A percentile compares a stretch with the other conserved stretches of the same genome.
phyloP scores from a whole-genome alignment of 2,888 invertebrate genomes.

The Metopia argyrocephala region DNA sequence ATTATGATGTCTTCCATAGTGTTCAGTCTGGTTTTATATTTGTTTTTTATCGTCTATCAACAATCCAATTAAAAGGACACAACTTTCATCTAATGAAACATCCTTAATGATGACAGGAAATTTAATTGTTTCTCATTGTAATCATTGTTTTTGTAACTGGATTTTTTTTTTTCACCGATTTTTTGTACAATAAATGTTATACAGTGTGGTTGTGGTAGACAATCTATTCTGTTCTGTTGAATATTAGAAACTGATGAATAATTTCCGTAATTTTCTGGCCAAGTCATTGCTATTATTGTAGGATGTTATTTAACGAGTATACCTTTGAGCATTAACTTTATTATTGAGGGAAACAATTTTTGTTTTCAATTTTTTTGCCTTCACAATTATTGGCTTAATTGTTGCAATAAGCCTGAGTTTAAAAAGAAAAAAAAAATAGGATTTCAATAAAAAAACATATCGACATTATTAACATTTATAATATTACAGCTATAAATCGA shows the following conservation, averaged over 20 bases:
- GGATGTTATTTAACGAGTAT: too few relatives aligned
- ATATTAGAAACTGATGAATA: not conserved
- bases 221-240: too few relatives aligned
- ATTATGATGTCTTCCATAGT: not conserved
- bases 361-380: not conserved
- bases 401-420: too few relatives aligned
- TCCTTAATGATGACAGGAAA: conserved; percentile 60
- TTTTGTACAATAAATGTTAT: not conserved
- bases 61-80: conserved; percentile 63
- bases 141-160: not conserved
- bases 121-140: conserved; percentile 50
- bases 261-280: not conserved
- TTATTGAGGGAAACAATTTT: not conserved
- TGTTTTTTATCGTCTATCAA: conserved; percentile 33
- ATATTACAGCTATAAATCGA: too few relatives aligned
- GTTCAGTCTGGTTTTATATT: not conserved
- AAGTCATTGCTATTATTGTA: not conserved
- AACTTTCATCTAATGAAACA: conserved; percentile 54
- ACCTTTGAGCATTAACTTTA: not conserved
- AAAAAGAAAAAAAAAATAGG: too few relatives aligned
- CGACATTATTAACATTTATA: too few relatives aligned
- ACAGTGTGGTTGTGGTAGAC: not conserved
- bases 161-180: not conserved
- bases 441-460: too few relatives aligned
- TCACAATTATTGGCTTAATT: not conserved